phyloP scores from a whole-genome alignment of 1,140 invertebrate species.

The Dufourea novaeangliae region DNA sequence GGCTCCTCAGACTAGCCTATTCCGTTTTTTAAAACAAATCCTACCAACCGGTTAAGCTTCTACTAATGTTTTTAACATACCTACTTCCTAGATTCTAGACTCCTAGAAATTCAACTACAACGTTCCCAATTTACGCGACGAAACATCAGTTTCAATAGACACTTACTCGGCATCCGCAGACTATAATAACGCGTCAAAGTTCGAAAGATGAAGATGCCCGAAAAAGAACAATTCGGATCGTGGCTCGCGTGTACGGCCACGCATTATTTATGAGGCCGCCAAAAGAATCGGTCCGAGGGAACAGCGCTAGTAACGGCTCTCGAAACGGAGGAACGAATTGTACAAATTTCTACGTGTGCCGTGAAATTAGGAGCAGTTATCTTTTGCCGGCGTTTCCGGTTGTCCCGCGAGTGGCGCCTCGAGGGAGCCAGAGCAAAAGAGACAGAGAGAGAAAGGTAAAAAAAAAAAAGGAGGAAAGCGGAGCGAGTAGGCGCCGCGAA shows the following conservation, averaged over 20 bases:
- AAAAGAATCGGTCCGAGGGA: background rate
- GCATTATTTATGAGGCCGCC: slow-evolving; percentile 6
- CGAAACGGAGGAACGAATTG: background rate
- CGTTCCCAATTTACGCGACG: too few species aligned
- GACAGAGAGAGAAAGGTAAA: slow-evolving; percentile 38
- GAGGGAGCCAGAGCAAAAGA: slow-evolving; percentile 47
- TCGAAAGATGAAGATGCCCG: background rate
- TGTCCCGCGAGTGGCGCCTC: slow-evolving; percentile 51
- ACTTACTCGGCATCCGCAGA: too few species aligned
- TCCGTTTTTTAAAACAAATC: too few species aligned
- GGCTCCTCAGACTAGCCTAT: too few species aligned
- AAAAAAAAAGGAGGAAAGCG: too few species aligned
- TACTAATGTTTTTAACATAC: too few species aligned
- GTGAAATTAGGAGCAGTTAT: slow-evolving; percentile 52
- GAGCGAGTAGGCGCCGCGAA: slow-evolving; percentile 64
- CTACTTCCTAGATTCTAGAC: too few species aligned
- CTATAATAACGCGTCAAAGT: too few species aligned
- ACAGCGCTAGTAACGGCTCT: background rate
- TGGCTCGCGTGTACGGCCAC: background rate
- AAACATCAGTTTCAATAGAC: too few species aligned
- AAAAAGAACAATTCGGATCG: background rate
- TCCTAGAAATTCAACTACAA: too few species aligned
- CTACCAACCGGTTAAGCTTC: too few species aligned
- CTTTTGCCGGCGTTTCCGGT: slow-evolving; percentile 54
- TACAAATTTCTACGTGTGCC: slow-evolving; percentile 13